These are phyloP conservation scores for Tanaodytes sp. DNA, from an alignment of 2,888 invertebrate species.

Conservation along the genomic window DNA sequence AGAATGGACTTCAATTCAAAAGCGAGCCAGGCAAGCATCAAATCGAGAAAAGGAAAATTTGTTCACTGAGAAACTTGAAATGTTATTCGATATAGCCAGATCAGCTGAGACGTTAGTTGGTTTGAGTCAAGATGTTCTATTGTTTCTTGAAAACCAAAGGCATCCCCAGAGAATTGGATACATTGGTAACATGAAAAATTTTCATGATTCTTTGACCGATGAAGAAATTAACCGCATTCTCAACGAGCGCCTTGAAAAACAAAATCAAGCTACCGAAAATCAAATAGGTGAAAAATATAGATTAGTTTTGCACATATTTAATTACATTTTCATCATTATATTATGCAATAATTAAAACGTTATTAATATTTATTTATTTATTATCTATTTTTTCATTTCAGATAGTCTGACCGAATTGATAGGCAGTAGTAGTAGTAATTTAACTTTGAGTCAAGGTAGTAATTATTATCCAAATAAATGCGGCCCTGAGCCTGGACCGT, in stretches of 20 bases:
- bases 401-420: constrained; percentile 22
- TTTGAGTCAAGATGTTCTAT: constrained; percentile 28
- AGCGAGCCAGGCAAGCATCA: constrained; percentile 14
- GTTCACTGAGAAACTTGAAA: constrained; percentile 17
- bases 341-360: too few relatives aligned
- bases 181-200: constrained; percentile 16
- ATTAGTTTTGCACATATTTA: too few relatives aligned
- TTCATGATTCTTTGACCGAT: constrained; percentile 1
- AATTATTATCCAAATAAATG: too few relatives aligned
- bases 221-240: constrained; percentile 10
- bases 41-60: constrained; percentile 19
- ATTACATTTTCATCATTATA: too few relatives aligned
- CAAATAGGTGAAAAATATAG: too few relatives aligned
- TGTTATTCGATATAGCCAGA: constrained; percentile 22
- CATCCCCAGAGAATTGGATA: constrained; percentile 22
- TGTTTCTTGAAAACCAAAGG: constrained; percentile 36
- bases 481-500: constrained; percentile 22
- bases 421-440: constrained; percentile 23
- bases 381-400: constrained; percentile 16
- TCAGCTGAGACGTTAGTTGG: constrained; percentile 8
- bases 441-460: constrained; percentile 28
- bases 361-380: constrained; percentile 9
- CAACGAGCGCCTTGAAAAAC: constrained; percentile 10
- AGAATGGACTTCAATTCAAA: constrained; percentile 19
- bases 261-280: too few relatives aligned